A percentile compares a stretch with the other conserved stretches of the same genome.
Evolutionary conservation across 1,140 invertebrate species (phyloP).

Genomic region (Drosophila sp.): DNA sequence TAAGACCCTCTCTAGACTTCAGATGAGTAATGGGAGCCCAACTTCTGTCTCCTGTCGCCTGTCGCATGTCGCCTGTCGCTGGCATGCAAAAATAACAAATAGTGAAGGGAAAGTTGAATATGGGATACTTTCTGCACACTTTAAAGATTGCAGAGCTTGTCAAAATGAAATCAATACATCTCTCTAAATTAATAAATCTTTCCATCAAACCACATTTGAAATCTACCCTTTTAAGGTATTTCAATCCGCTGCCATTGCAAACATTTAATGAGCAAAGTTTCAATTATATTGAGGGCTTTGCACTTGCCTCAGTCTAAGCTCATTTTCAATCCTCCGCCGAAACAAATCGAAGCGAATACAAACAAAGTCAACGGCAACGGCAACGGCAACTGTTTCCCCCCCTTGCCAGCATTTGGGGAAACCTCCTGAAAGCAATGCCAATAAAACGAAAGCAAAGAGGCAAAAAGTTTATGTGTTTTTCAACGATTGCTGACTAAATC

Average conservation of each 20-base stretch:
- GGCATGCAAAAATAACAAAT: constrained; percentile 34
- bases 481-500: constrained; percentile 76
- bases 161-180: neutral
- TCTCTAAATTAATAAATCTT: neutral
- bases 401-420: neutral
- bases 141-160: constrained; percentile 3
- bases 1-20: neutral
- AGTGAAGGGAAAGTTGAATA: neutral
- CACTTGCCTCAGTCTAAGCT: constrained; percentile 49
- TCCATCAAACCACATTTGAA: neutral
- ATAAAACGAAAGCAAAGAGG: constrained; percentile 64
- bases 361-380: constrained; percentile 33
- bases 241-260: constrained; percentile 33
- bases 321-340: constrained; percentile 33
- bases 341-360: constrained; percentile 76
- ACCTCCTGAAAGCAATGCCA: constrained; percentile 59
- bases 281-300: constrained; percentile 75
- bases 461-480: constrained; percentile 80
- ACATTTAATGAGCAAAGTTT: constrained; percentile 81
- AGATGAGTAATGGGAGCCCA: constrained; percentile 57
- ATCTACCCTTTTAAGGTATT: constrained; percentile 25
- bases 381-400: neutral
- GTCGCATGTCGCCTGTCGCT: constrained; percentile 26
- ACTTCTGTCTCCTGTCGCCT: constrained; percentile 24
- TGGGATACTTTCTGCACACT: neutral